Base-by-base conservation (phyloP, 2,113 vertebrate genomes). In the Bos indicus region DNA sequence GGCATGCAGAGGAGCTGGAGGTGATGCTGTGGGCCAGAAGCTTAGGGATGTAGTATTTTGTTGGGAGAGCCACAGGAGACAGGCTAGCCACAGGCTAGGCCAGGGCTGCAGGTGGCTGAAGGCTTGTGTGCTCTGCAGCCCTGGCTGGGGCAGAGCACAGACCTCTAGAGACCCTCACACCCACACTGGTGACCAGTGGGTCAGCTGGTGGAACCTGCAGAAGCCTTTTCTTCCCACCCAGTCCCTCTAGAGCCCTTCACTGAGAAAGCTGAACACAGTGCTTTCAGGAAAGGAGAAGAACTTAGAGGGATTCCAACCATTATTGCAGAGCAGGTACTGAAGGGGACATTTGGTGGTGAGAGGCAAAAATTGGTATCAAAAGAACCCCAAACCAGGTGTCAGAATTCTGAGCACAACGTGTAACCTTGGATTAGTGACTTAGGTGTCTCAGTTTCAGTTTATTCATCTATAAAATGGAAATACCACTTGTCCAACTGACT, bases 181-280 rank as follows among this genome's bases (percentile, higher is more conserved):
- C 15, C 59, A 88, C 5, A 30, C 4, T 3, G 12, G 36, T 43
- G 23, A 36, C 25, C 23, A 10, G 43, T 1, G 0, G 51, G 8
- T 16, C 17, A 26, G 40, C 9, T 40, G 4, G 84, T 21, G 40
- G 56, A 36, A 11, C 21, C 51, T 19, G 12, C 2, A 7, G 19
- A 62, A 23, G 14, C 2, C 28, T 26, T n/a, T 21, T 57, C 52
- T 15, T 64, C 15, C 7, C 51, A 33, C 21, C 26, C 1, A 6
- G 30, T 84, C 21, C 43, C 33, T 71, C 52, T 36, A 64, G 19
- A 0, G 7, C 52, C 40, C 30, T 82, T 26, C 40, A 13, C 57
- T 12, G 51, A 62, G 78, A 59, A 87, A 67, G 46, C 19, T 54
- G 40, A 40, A 21, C 17, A 14, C 6, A 30, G 36, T 11, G 4